phyloP scores from a whole-genome alignment of 1,140 invertebrate genomes.

The Drosophila watanabei region DNA sequence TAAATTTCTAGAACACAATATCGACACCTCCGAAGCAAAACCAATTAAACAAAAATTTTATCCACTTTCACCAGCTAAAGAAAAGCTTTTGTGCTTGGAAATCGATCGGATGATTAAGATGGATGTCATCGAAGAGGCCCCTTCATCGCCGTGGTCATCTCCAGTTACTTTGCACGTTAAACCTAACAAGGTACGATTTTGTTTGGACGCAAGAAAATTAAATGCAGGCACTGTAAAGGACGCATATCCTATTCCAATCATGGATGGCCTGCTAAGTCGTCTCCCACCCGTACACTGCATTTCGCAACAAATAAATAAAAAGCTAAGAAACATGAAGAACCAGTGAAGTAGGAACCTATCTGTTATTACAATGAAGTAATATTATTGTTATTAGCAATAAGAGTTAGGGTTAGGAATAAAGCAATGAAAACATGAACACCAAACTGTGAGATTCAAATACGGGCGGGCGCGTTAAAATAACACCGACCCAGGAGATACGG shows the following conservation, averaged over 20 bases:
- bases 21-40: not conserved
- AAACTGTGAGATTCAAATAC: too few relatives aligned
- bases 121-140: slow-evolving; percentile 33
- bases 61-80: not conserved
- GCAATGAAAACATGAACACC: too few relatives aligned
- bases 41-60: not conserved
- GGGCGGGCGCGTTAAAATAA: too few relatives aligned
- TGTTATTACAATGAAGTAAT: too few relatives aligned
- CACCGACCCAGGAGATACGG: too few relatives aligned
- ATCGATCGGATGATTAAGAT: slow-evolving; percentile 37
- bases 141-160: slow-evolving; percentile 37
- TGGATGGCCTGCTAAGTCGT: not conserved
- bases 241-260: not conserved
- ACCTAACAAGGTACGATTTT: slow-evolving; percentile 3
- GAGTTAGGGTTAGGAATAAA: too few relatives aligned
- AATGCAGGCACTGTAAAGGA: not conserved
- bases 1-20: not conserved
- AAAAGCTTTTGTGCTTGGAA: slow-evolving; percentile 14
- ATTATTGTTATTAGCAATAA: too few relatives aligned
- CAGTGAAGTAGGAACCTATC: too few relatives aligned
- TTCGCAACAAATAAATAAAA: too few relatives aligned
- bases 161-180: not conserved
- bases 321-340: too few relatives aligned
- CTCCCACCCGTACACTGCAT: not conserved
- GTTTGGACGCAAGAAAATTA: not conserved